These are phyloP conservation scores for Trissolcus japonicus DNA, from an alignment of 2,888 invertebrate genomes.

Conservation along the genomic window DNA sequence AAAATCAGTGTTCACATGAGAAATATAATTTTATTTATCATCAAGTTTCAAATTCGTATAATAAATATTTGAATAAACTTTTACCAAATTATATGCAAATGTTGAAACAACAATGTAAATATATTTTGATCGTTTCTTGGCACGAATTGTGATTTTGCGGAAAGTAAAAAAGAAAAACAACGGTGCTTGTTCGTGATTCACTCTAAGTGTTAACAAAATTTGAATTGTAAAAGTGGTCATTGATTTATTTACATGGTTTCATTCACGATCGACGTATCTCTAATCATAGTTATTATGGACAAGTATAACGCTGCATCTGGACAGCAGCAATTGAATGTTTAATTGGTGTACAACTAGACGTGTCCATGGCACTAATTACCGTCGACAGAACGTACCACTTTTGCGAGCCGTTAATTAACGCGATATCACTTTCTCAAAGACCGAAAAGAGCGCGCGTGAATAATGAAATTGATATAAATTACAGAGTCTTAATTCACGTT, in stretches of 20 bases:
- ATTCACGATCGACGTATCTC: too few species aligned
- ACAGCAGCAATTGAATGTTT: slow-evolving; percentile 33
- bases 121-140: too few species aligned
- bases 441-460: slow-evolving; percentile 20
- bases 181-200: background rate
- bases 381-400: slow-evolving; percentile 50
- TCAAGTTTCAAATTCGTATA: too few species aligned
- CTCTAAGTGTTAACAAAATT: background rate
- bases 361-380: slow-evolving; percentile 46
- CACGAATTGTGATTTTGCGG: too few species aligned
- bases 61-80: too few species aligned
- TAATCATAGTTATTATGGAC: slow-evolving; percentile 37
- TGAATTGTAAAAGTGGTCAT: background rate
- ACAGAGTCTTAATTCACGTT: slow-evolving; percentile 11
- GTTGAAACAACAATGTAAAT: too few species aligned
- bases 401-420: slow-evolving; percentile 48
- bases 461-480: slow-evolving; percentile 29
- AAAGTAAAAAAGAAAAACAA: too few species aligned
- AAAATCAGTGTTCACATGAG: too few species aligned
- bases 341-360: slow-evolving; percentile 35
- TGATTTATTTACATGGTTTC: background rate
- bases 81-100: too few species aligned
- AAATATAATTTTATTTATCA: too few species aligned
- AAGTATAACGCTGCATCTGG: slow-evolving; percentile 1
- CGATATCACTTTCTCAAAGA: slow-evolving; percentile 45